Conservation (phyloP, 2,113 vertebrate genomes). For the Glareola pratincola region DNA sequence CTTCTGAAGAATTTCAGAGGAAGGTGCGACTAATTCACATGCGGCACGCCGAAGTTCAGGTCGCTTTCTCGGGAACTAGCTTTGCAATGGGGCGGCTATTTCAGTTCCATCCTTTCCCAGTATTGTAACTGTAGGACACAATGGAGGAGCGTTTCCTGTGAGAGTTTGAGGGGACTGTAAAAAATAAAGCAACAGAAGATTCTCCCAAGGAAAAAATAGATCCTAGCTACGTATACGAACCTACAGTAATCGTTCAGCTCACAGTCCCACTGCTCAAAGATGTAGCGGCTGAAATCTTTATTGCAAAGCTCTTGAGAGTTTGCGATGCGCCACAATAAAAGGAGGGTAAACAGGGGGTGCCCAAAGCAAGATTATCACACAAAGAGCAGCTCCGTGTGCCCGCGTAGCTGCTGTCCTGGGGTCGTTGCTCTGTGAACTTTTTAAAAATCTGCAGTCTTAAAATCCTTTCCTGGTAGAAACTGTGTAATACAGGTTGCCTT, state of each 20-base stretch:
- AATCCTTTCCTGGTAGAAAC: background rate
- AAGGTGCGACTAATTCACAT: background rate
- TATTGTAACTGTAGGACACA: conserved; percentile 71
- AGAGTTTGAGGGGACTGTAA: background rate
- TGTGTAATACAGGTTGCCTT: background rate
- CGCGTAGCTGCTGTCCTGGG: background rate
- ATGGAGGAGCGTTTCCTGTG: conserved; percentile 67
- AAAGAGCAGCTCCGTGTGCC: background rate
- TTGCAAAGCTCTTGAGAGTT: background rate
- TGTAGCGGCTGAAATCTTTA: background rate
- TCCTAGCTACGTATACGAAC: conserved; percentile 8
- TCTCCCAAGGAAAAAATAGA: conserved; percentile 52
- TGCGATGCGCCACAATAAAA: background rate
- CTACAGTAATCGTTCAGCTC: background rate
- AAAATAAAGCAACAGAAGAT: conserved; percentile 24
- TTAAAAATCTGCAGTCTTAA: background rate
- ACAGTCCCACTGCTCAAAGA: background rate
- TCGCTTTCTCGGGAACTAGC: background rate
- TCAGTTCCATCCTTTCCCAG: conserved; percentile 71
- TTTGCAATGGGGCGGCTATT: conserved; percentile 40
- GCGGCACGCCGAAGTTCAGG: background rate
- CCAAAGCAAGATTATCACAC: background rate
- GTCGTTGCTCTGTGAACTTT: background rate
- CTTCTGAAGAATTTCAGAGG: background rate
- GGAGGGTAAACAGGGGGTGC: background rate